Base-by-base conservation (phyloP, 2,797 vertebrate species). In the Limosa lapponica region DNA sequence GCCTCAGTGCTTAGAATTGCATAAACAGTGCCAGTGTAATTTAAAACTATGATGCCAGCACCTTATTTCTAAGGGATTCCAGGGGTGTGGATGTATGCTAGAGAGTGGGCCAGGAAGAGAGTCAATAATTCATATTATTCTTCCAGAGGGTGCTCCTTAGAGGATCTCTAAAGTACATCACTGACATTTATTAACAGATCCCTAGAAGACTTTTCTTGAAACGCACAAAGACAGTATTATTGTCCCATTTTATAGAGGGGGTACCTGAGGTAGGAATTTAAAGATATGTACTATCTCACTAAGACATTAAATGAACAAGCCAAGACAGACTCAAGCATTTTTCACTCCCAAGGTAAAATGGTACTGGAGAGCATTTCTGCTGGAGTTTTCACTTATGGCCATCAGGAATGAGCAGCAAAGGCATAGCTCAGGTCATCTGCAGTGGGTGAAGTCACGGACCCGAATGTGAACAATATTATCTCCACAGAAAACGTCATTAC, bases 241-340 rank as follows among this genome's bases (percentile, higher is more conserved):
- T 87, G 71, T 85, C 82, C 71, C 71, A 82, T 85, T 94, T 94
- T 93, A 95, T 74, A 51, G 82, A 85, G 34, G 46, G 46, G 71
- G 93, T 96, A 87, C 34, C 54, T 37, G 54, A 91, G 58, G 79
- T 37, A 89, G 82, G 88, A 87, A 82, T 87, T 91, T 85, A 91
- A 91, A 91, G 67, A 61, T 61, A 57, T 14, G 55, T 74, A 22
- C 81, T 82, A 48, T 54, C 52, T 71, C 74, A 57, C 44, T 0
- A 2, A 82, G 92, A 36, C 55, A 65, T 61, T 93, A 79, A 87
- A 89, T 22, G 59, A 87, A 62, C 20, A 67, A 70, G 43, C 25
- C 52, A 74, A 75, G 51, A 52, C 30, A 70, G 62, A 82, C 41
- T 73, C 46, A 65, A 85, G 11, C 30, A 49, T 82, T 89, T 93